These are phyloP conservation scores for Drosophila kuntzei DNA, from an alignment of 2,888 invertebrate species.

Conservation along the genomic window DNA sequence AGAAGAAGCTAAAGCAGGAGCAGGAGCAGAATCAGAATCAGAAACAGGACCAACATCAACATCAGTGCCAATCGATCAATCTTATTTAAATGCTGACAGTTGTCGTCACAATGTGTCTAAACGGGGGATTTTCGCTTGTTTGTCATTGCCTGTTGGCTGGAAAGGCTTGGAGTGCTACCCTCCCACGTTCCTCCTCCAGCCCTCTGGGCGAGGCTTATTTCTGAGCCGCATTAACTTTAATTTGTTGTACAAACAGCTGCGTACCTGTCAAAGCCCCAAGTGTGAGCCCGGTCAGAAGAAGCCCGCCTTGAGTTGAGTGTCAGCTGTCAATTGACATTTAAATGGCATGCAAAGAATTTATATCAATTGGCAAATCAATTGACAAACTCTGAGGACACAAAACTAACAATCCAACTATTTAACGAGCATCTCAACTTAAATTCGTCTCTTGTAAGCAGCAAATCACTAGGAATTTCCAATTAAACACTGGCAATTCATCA, in stretches of 20 bases:
- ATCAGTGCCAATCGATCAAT: constrained; percentile 75
- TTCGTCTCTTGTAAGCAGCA: constrained; percentile 23
- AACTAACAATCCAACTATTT: constrained; percentile 7
- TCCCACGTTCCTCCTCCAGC: not conserved
- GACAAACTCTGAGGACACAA: not conserved
- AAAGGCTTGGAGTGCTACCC: constrained; percentile 60
- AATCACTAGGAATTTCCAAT: constrained; percentile 67
- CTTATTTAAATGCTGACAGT: constrained; percentile 82
- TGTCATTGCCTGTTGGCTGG: constrained; percentile 55
- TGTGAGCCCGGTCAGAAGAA: constrained; percentile 26
- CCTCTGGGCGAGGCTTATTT: constrained; percentile 48
- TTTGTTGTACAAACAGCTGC: constrained; percentile 73
- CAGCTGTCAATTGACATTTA: constrained; percentile 51
- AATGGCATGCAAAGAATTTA: constrained; percentile 52
- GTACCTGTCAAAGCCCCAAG: constrained; percentile 40
- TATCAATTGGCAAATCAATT: constrained; percentile 45
- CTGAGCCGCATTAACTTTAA: constrained; percentile 79
- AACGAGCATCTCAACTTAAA: not conserved
- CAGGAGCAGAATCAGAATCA: not conserved
- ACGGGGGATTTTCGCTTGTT: constrained; percentile 45
- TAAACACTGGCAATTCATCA: constrained; percentile 61
- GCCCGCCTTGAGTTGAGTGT: constrained; percentile 25
- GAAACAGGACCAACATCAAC: constrained; percentile 33
- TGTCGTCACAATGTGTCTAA: constrained; percentile 70
- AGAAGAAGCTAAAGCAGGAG: constrained; percentile 1